Percentiles rank a stretch among this genome's conserved stretches.
Conservation (phyloP, 2,888 invertebrate species). For the Urechis unicinctus region DNA sequence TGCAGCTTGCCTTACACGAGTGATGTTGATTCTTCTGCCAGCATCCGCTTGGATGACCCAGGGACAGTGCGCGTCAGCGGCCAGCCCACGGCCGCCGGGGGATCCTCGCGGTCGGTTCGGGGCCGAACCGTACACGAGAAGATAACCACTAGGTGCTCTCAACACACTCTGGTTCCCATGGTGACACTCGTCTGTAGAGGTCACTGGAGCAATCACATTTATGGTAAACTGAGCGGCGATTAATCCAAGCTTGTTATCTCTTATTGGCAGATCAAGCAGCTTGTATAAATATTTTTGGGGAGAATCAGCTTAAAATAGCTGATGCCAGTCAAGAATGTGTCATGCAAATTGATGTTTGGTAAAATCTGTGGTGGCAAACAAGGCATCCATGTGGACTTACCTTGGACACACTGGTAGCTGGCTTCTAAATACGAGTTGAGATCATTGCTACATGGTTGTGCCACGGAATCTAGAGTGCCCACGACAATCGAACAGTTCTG, state of each 20-base stretch:
- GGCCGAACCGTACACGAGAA: not conserved
- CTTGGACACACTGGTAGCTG: conserved; percentile 18
- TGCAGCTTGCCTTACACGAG: conserved; percentile 7
- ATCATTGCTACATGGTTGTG: conserved; percentile 23
- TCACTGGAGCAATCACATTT: not conserved
- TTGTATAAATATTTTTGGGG: no score
- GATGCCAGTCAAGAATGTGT: no score
- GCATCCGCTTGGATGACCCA: conserved; percentile 8
- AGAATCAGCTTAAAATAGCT: no score
- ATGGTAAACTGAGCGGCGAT: no score
- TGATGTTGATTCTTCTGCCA: conserved; percentile 9
- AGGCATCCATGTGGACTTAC: conserved; percentile 9
- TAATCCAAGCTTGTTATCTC: no score
- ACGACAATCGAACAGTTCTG: conserved; percentile 16
- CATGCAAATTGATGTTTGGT: no score
- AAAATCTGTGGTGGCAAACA: no score
- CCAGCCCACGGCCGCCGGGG: no score
- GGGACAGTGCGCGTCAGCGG: conserved; percentile 6
- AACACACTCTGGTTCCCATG: not conserved
- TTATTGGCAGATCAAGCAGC: no score
- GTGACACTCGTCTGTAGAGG: not conserved
- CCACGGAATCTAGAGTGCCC: conserved; percentile 19
- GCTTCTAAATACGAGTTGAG: conserved; percentile 22
- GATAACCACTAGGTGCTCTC: not conserved
- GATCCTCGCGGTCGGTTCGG: not conserved